Evolutionary conservation across 2,888 invertebrate genomes (phyloP), one percentile per base, ranked within the genome.

Genomic region (Heteromyza rotundicornis): DNA sequence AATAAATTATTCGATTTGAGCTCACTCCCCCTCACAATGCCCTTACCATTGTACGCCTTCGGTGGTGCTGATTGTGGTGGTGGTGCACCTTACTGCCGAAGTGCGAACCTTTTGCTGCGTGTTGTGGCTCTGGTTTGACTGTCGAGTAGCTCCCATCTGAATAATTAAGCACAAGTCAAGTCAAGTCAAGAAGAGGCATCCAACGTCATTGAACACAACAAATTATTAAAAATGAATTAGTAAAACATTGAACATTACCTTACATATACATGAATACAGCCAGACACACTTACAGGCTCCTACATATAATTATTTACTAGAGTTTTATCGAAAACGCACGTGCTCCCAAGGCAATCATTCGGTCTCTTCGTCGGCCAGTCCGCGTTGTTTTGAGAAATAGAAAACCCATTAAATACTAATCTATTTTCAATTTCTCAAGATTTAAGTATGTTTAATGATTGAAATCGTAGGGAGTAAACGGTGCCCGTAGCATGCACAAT

Each of bases 151-250:
- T 36, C 8, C 8, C 12, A 23, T n/a, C 56, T 27, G 49, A 57
- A 59, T 55, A 60, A 59, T 57, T 64, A 63, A 66, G 63, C 65
- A 65, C 44, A 17, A n/a, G n/a, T n/a, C n/a, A n/a, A n/a, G n/a
- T 8, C 8, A 40, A 40, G 40, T n/a, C 40, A 40, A n/a, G 3
- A 27, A n/a, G 63, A 66, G 69, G 71, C 70, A 73, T 73, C 22
- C 40, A 68, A 71, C 65, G 66, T 66, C 53, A 58, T 65, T 63
- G 70, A 71, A 68, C 70, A 68, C 71, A 77, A 75, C 73, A 75
- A 76, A 78, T 78, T 76, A 80, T 80, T 78, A 78, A 80, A 78
- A 78, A 79, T 69, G 75, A 74, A 78, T 80, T 80, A 78, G 80
- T 76, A 70, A n/a, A n/a, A 70, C 73, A 74, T 70, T 70, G 70